Base-by-base conservation (phyloP, 2,888 invertebrate genomes). In the Nemotelus nigrinus region DNA sequence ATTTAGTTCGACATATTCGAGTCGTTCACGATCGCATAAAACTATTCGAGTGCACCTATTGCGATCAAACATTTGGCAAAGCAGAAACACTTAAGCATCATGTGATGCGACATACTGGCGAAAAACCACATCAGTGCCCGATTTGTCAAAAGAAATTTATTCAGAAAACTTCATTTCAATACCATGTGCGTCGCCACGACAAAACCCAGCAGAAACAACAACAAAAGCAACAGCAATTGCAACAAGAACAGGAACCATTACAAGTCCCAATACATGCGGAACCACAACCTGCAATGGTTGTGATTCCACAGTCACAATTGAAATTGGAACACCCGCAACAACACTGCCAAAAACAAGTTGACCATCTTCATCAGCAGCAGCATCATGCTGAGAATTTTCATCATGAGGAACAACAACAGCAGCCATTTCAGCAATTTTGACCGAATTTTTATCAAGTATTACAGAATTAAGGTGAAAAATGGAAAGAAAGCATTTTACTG, bases 101-200 rank as follows among this genome's bases (percentile, higher is more conserved):
- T 65, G 67, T 75, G 25, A 79, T 79, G 79, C 76, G 77, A 44
- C 79, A 79, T 64, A 79, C 79, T 1, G 79, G 79, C n/a, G 79
- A 79, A 60, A 75, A 72, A 65, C 79, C 79, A 3, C 76, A 76
- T 43, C 64, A 71, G 58, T 79, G 79, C 44, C 44, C 58, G 1
- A 44, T 71, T 65, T 79, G 79, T 55, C 72, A 63, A n/a, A 78
- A 72, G 25, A 43, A 77, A n/a, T 80, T 80, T 63, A 80, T 80
- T 45, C 80, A 80, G 48, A 48, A 67, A 7, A 76, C 72, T 44
- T 78, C 80, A 53, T 70, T 80, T 41, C 67, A 75, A 48, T 67
- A 60, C 8, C 80, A 80, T 45, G 70, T 78, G 47, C 78, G 78
- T 55, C 50, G 60, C 3, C 78, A 80, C 53, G 65, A 58, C 2